Evolutionary conservation across 2,888 invertebrate species (phyloP), one percentile per base, ranked within the genome.

Genomic region (Acleris laterana): DNA sequence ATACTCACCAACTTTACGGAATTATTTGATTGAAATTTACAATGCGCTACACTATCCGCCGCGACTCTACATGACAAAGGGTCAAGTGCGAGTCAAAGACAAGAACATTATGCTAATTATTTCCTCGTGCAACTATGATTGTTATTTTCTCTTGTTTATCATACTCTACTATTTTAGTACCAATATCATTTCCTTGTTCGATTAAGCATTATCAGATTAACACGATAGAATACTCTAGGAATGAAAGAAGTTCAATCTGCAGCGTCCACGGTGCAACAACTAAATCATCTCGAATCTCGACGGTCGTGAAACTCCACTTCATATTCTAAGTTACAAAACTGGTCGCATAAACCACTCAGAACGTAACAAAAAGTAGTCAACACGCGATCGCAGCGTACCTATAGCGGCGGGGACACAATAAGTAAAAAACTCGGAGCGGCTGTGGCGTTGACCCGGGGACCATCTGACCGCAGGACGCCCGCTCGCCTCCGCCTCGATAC

Each of bases 401-500:
- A 68, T 64, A 69, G 64, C 74, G 73, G 78, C 76, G 73, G 76
- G 75, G 78, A 76, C 73, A 74, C 74, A 76, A 82, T 76, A 77
- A 77, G 74, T 69, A 70, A 77, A 76, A 76, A 78, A 77, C 75
- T 66, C 71, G 69, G 65, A 53, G 62, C 67, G 73, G 70, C 68
- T 70, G 71, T 79, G 85, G 76, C 82, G 76, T 83, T 83, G 85
- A 85, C 85, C 84, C 69, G 73, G 68, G 70, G 68, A 4, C 55
- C 59, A 59, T 58, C 62, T 62, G 57, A 65, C 57, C 66, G 66
- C 57, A 62, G 71, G 71, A 42, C 38, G 62, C 38, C 48, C n/a
- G 57, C 20, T 38, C 51, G n/a, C 19, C 38, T 22, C 57, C n/a
- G 9, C 56, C 57, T 17, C 25, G 22, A 48, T 46, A 25, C 17